Evolutionary conservation across 2,797 vertebrate species (phyloP).

Genomic region (Cuculus canorus): DNA sequence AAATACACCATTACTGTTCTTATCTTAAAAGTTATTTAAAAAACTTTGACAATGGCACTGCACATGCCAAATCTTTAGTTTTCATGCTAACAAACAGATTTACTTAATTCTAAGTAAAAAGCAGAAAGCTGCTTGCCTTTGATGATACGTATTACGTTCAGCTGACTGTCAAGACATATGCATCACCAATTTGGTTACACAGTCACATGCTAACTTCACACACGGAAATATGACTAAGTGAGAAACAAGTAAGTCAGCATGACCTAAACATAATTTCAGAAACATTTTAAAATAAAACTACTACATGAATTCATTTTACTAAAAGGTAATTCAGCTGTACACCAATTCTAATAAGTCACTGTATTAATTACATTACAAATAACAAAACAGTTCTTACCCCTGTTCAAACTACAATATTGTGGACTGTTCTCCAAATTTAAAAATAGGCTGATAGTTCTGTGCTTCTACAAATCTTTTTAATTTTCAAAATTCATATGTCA

Average conservation of each 20-base stretch:
- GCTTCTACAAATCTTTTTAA: not conserved
- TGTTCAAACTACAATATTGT: not conserved
- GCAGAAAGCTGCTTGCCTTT: not conserved
- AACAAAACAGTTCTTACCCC: not conserved
- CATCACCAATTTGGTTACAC: not conserved
- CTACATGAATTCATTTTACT: not conserved
- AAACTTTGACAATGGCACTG: not conserved
- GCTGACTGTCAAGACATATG: not conserved
- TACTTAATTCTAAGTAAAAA: not conserved
- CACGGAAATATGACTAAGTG: not conserved
- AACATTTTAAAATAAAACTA: not conserved
- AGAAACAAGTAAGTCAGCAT: not conserved
- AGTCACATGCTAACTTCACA: not conserved
- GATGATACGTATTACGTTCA: not conserved
- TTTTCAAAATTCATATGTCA: slow-evolving; percentile 3
- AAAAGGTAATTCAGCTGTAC: not conserved
- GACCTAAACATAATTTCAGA: not conserved
- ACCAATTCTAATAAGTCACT: not conserved
- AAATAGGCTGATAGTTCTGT: not conserved
- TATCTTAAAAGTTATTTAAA: not conserved
- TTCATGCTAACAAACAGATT: not conserved
- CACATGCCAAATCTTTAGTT: not conserved
- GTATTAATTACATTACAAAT: not conserved
- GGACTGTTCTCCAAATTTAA: not conserved
- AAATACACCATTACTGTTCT: not conserved